These are phyloP conservation scores for Fragum sueziense DNA, from an alignment of 2,888 invertebrate species.

Conservation along the genomic window DNA sequence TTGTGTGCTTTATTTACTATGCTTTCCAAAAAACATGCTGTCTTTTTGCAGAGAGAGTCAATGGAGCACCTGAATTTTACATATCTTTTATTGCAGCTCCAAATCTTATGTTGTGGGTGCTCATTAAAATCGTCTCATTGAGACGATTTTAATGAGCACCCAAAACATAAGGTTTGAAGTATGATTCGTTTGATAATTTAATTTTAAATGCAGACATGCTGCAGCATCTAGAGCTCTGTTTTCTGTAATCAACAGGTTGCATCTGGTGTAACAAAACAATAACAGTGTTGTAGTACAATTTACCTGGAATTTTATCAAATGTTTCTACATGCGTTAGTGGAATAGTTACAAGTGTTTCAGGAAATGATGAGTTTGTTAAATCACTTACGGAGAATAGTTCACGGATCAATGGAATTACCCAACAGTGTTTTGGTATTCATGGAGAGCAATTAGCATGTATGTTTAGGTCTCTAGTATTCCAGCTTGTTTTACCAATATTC, in stretches of 20 bases:
- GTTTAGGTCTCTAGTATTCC: background rate
- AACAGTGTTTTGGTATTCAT: background rate
- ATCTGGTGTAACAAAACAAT: constrained; percentile 14
- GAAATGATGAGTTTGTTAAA: background rate
- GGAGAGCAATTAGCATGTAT: constrained; percentile 8
- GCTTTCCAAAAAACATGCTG: no score
- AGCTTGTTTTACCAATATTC: constrained; percentile 10
- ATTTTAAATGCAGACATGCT: no score
- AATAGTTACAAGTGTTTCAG: background rate
- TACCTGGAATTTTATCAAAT: constrained; percentile 9
- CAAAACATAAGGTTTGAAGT: no score
- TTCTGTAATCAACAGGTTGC: constrained; percentile 17
- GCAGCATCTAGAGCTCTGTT: no score
- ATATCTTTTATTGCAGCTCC: no score
- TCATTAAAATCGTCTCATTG: no score
- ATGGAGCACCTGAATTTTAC: no score
- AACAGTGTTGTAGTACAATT: background rate
- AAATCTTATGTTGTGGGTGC: no score
- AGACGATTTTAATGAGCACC: no score
- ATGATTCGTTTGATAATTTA: no score
- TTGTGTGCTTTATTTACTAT: no score
- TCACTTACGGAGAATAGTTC: background rate
- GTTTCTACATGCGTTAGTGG: background rate
- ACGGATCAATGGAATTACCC: background rate
- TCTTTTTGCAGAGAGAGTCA: no score